Evolutionary conservation across 2,888 invertebrate species (phyloP).

Genomic region (Ramazzottius varieornatus): DNA sequence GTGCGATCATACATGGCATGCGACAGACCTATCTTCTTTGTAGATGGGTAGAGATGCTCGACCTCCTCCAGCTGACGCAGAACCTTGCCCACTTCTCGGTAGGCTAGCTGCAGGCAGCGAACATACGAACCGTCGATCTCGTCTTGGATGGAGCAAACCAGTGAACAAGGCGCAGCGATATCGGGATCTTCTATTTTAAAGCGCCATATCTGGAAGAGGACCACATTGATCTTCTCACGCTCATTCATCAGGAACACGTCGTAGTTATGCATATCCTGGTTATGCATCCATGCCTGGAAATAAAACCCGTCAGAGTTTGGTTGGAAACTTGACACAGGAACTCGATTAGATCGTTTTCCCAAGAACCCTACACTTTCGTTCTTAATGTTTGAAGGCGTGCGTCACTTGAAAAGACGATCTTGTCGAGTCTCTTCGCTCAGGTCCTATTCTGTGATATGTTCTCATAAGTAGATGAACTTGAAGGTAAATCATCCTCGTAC

Average conservation of each 20-base stretch:
- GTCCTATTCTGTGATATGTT: too few relatives aligned
- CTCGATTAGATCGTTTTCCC: too few relatives aligned
- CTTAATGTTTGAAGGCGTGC: too few relatives aligned
- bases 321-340: too few relatives aligned
- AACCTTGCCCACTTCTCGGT: slow-evolving; percentile 43
- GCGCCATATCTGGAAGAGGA: not conserved
- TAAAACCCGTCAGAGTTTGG: too few relatives aligned
- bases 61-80: slow-evolving; percentile 45
- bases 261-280: not conserved
- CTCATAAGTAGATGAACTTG: too few relatives aligned
- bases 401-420: too few relatives aligned
- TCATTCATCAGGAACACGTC: not conserved
- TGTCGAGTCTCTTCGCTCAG: too few relatives aligned
- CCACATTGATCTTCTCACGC: not conserved
- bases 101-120: slow-evolving; percentile 41
- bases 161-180: not conserved
- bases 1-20: slow-evolving; percentile 40
- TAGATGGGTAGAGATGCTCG: slow-evolving; percentile 55
- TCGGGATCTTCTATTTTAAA: not conserved
- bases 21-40: slow-evolving; percentile 43
- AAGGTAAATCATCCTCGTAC: too few relatives aligned
- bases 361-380: too few relatives aligned
- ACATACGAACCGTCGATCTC: slow-evolving; percentile 18
- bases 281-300: not conserved
- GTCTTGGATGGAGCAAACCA: not conserved